These are phyloP conservation scores for Venustaconcha ellipsiformis DNA, from an alignment of 1,140 invertebrate species.

Conservation along the genomic window DNA sequence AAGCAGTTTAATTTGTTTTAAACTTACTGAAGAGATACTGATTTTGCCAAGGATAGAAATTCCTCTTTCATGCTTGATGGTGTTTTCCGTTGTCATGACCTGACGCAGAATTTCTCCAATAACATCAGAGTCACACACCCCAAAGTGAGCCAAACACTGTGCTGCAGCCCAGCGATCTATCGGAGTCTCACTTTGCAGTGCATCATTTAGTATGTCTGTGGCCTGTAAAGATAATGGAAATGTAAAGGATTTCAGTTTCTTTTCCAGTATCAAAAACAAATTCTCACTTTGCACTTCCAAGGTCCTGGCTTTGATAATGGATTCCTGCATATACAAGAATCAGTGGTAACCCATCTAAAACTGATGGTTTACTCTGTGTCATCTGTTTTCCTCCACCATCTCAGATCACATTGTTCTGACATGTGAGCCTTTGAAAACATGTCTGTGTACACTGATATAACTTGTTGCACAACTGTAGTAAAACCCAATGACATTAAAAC, in stretches of 20 bases:
- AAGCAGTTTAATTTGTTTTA: neutral
- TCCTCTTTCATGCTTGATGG: constrained; percentile 60
- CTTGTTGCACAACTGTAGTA: too few species aligned
- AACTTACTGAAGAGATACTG: constrained; percentile 61
- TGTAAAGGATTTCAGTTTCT: neutral
- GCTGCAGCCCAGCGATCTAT: constrained; percentile 66
- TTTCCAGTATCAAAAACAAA: too few species aligned
- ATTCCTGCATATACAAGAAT: too few species aligned
- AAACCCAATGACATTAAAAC: too few species aligned
- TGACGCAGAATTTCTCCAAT: constrained; percentile 64
- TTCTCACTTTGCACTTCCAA: too few species aligned
- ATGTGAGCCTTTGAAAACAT: too few species aligned
- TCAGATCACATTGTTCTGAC: too few species aligned
- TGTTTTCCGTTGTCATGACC: constrained; percentile 58
- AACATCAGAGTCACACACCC: constrained; percentile 64
- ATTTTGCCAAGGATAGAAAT: constrained; percentile 59
- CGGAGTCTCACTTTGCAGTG: constrained; percentile 43
- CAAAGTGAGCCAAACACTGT: constrained; percentile 66
- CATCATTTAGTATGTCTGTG: constrained; percentile 45
- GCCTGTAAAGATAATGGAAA: constrained; percentile 39
- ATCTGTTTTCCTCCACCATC: too few species aligned
- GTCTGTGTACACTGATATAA: too few species aligned
- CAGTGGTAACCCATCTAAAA: too few species aligned
- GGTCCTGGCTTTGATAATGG: too few species aligned
- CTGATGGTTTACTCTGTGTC: too few species aligned